These are phyloP conservation scores for Tragelaphus buxtoni DNA, from an alignment of 2,113 vertebrate species.

Conservation along the genomic window DNA sequence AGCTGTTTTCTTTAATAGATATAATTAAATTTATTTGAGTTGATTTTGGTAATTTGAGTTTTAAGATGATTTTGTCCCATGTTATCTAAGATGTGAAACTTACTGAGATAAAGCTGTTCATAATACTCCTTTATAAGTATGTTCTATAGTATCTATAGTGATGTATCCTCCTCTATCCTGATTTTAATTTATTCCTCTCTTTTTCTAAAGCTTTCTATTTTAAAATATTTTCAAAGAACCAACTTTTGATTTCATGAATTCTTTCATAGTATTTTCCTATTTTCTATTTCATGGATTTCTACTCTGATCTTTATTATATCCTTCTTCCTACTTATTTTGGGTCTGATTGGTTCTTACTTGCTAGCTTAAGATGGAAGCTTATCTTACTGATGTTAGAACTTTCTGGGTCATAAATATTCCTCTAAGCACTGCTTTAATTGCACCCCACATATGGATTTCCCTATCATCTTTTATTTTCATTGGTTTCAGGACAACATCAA, in stretches of 20 bases:
- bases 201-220: not conserved
- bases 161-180: not conserved
- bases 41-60: not conserved
- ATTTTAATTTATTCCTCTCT: not conserved
- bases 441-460: not conserved
- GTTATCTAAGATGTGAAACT: not conserved
- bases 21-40: not conserved
- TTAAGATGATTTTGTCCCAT: conserved; percentile 14
- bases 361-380: not conserved
- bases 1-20: not conserved
- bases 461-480: conserved; percentile 10
- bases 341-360: not conserved
- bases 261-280: not conserved
- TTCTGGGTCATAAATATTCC: not conserved
- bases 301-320: not conserved
- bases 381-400: not conserved
- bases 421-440: not conserved
- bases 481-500: not conserved
- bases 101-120: not conserved
- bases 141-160: not conserved
- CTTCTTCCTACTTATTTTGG: conserved; percentile 11
- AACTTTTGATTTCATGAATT: not conserved
- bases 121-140: not conserved
- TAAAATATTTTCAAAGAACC: not conserved
- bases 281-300: conserved; percentile 5